Evolutionary conservation across 2,888 invertebrate genomes (phyloP).

Genomic region (Diaperis boleti): DNA sequence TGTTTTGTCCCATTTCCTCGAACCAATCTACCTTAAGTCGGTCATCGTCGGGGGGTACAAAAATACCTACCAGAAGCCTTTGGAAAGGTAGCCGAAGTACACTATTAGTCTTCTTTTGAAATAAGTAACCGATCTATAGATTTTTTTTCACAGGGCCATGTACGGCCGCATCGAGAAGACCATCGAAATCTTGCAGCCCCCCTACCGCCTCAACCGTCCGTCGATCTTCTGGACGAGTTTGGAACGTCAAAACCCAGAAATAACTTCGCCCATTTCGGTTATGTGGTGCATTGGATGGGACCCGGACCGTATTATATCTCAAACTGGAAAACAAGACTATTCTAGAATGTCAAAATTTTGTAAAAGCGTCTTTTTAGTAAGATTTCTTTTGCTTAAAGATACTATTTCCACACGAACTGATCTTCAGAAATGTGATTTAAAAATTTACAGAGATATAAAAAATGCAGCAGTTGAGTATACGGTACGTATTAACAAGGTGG

Average conservation of each 20-base stretch:
- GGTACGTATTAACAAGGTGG: too few relatives aligned
- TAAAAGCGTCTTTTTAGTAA: not conserved
- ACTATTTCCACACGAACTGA: not conserved
- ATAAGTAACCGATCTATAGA: too few relatives aligned
- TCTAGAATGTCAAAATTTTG: not conserved
- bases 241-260: constrained; percentile 83
- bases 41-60: constrained; percentile 88
- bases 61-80: too few relatives aligned
- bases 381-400: too few relatives aligned
- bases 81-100: constrained; percentile 60
- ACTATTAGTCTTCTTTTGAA: too few relatives aligned
- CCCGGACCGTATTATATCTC: too few relatives aligned
- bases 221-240: constrained; percentile 85
- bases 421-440: not conserved
- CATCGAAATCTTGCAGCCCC: constrained; percentile 56
- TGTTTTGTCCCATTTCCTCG: constrained; percentile 86
- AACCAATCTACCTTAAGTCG: constrained; percentile 91
- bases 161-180: constrained; percentile 84
- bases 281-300: too few relatives aligned
- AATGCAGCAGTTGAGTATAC: too few relatives aligned
- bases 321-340: not conserved
- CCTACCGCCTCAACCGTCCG: constrained; percentile 86
- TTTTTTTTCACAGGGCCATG: constrained; percentile 73
- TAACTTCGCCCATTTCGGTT: not conserved
- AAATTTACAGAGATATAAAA: not conserved